These are phyloP conservation scores for Hemistola chrysoprasaria DNA, from an alignment of 2,888 invertebrate species.

Conservation along the genomic window DNA sequence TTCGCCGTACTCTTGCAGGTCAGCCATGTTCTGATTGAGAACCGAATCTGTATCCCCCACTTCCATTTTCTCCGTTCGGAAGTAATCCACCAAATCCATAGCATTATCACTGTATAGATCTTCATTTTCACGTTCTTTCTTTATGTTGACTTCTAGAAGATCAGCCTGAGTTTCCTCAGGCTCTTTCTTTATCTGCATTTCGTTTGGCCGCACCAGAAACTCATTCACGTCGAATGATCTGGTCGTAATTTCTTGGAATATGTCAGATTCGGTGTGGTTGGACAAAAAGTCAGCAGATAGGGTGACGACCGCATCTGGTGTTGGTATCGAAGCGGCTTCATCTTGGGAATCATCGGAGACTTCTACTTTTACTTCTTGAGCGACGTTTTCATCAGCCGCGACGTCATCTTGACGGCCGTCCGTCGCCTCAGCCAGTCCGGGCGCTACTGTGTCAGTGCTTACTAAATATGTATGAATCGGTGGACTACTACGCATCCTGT, in stretches of 20 bases:
- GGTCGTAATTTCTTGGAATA: conserved; percentile 66
- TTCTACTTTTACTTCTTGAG: conserved; percentile 63
- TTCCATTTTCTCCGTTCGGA: conserved; percentile 59
- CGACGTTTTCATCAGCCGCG: conserved; percentile 72
- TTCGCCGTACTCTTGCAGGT: conserved; percentile 79
- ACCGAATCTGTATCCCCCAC: conserved; percentile 70
- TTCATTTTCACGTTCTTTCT: conserved; percentile 58
- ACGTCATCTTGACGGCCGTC: conserved; percentile 59
- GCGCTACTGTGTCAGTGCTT: conserved; percentile 70
- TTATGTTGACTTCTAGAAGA: conserved; percentile 51
- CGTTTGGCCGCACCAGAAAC: conserved; percentile 57
- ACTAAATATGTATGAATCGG: conserved; percentile 76
- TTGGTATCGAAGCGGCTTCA: conserved; percentile 6
- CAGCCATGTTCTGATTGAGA: conserved; percentile 81
- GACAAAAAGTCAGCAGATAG: conserved; percentile 62
- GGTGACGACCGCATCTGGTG: conserved; percentile 65
- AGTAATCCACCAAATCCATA: conserved; percentile 71
- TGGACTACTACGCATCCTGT: conserved; percentile 66
- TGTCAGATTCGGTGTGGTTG: conserved; percentile 61
- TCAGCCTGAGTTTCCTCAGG: conserved; percentile 33
- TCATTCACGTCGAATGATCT: conserved; percentile 75
- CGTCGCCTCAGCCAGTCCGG: conserved; percentile 55
- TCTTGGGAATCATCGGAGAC: conserved; percentile 53
- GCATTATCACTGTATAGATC: conserved; percentile 72
- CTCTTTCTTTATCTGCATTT: conserved; percentile 71